Base-by-base conservation (phyloP, 2,888 invertebrate genomes). In the Lycophotia porphyrea region DNA sequence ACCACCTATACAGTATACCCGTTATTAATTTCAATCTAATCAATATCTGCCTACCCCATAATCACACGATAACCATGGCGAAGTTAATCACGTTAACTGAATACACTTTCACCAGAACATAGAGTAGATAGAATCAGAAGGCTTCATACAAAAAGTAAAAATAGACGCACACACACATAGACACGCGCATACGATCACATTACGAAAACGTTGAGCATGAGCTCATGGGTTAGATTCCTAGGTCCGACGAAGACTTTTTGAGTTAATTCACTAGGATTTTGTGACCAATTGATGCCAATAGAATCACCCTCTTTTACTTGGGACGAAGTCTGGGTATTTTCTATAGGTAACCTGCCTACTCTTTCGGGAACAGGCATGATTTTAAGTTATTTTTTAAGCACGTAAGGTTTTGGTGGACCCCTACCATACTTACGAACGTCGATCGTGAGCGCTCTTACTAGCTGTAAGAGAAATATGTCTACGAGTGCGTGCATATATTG, bases 31-130 rank as follows among this genome's bases (percentile, higher is more conserved):
- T 49, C 47, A 74, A 81, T 13, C 15, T 61, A 66, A 82, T 83
- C 77, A 74, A 77, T 74, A 77, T 77, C 65, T 42, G 60, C 27
- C 1, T 66, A 77, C 44, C 61, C 64, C 24, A 49, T 78, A 81
- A 83, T 81, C 71, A 64, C 24, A 63, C 44, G 66, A 36, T 77
- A 60, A 71, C 65, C 64, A 80, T 70, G 13, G 36, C 61, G 52
- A 34, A 60, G 65, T 31, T 84, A 74, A 83, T 78, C 69, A 73
- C 58, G 52, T 24, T 70, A 71, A 77, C 60, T 72, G 58, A 60
- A 65, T 67, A 52, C 58, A 84, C 83, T 83, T 84, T 83, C 83
- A 63, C 81, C 52, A 11, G 31, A 66, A 27, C 64, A 72, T 64
- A 39, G 73, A 72, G 4, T 36, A 78, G 15, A 65, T 24, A 15